These are phyloP conservation scores for Nephrotoma guestfalica DNA, from an alignment of 2,888 invertebrate genomes.

Conservation along the genomic window DNA sequence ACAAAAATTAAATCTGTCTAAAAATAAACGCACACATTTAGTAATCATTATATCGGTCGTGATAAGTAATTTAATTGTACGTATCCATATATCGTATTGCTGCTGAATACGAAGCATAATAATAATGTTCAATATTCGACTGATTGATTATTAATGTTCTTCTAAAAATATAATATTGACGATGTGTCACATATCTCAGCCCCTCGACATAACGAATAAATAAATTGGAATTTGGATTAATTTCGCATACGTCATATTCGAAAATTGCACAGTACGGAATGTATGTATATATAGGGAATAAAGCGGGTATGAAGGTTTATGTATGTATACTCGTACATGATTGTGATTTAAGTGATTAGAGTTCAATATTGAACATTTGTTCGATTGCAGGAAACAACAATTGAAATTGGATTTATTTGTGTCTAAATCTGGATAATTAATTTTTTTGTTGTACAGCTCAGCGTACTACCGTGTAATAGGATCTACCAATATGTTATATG, in stretches of 20 bases:
- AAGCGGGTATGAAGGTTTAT: not conserved
- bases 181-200: not conserved
- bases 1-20: not conserved
- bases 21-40: not conserved
- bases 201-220: not conserved
- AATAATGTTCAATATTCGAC: not conserved
- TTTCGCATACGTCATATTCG: not conserved
- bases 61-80: not conserved
- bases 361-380: not conserved
- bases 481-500: not conserved
- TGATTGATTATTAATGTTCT: not conserved
- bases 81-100: not conserved
- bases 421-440: not conserved
- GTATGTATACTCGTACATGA: not conserved
- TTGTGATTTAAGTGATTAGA: not conserved
- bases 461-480: not conserved
- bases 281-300: not conserved
- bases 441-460: not conserved
- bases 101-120: not conserved
- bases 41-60: not conserved
- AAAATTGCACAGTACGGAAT: not conserved
- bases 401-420: not conserved
- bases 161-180: not conserved
- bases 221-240: not conserved
- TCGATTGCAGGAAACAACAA: not conserved